Base-by-base conservation (phyloP, 2,113 vertebrate genomes). In the Aphyosemion australe region DNA sequence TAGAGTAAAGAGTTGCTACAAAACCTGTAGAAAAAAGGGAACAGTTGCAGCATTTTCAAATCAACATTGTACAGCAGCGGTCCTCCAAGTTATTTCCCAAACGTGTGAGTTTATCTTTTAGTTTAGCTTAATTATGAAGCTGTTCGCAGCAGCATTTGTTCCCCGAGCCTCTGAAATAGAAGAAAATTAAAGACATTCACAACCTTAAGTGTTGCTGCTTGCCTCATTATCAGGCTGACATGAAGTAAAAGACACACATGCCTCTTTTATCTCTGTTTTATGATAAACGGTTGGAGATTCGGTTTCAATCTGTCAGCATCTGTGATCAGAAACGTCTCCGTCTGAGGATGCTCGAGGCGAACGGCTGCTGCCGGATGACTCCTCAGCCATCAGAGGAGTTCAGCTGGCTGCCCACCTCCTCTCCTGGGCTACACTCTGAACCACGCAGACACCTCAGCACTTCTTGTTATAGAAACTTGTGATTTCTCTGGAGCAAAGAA, bases 391-490 rank as follows among this genome's bases (percentile, higher is more conserved):
- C 76, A 64, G 69, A 79, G 80, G 63, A 43, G 63, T 61, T 73
- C 68, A 55, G 79, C 81, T 72, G 57, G 48, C 79, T 66, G 66
- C 82, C 80, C 74, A 59, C 46, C 46, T 48, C 60, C 72, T 80
- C 80, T 75, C 63, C 45, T 14, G 75, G 78, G 79, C 80, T 54
- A 50, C 57, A 52, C 77, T 69, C 67, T 39, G 65, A 61, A 75
- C 76, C 12, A 41, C 67, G 39, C 72, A 19, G 49, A 86, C 72
- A 72, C 84, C 78, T 74, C 61, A 52, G 67, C 69, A 75, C 76
- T 78, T 76, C 83, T 70, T 78, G 79, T 84, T 77, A 72, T 78
- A 77, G 65, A 65, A 79, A 82, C 80, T 72, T 80, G 76, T 74
- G 84, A 86, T 87, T 86, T 76, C 78, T 82, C 73, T 65, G 68